phyloP scores from a whole-genome alignment of 2,797 vertebrate species.

The Enteromius thamalakanensis region DNA sequence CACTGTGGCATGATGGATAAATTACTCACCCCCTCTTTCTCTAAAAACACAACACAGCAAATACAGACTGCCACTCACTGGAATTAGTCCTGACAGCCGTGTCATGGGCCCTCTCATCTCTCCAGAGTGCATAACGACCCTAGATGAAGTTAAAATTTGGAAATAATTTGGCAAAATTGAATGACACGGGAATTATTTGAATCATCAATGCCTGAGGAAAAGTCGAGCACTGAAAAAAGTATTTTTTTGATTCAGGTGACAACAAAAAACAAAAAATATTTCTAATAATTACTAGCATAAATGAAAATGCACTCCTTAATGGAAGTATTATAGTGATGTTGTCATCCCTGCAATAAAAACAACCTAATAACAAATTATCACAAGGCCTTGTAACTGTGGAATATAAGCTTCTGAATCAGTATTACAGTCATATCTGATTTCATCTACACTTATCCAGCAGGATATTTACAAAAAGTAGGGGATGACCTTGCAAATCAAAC shows the following conservation, averaged over 20 bases:
- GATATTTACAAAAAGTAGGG: neutral
- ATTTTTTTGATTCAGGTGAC: neutral
- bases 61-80: conserved; percentile 50
- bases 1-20: conserved; percentile 21
- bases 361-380: neutral
- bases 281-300: neutral
- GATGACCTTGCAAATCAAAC: neutral
- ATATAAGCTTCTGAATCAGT: neutral
- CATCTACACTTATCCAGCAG: neutral
- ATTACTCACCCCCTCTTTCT: neutral
- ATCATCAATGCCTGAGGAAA: neutral
- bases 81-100: conserved; percentile 53
- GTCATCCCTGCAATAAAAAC: neutral
- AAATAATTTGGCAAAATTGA: conserved; percentile 58
- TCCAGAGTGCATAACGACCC: conserved; percentile 39
- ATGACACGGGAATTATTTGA: conserved; percentile 36
- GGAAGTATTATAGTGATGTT: neutral
- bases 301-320: neutral
- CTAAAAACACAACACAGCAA: conserved; percentile 2
- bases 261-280: neutral
- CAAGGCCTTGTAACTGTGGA: neutral
- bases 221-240: neutral
- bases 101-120: conserved; percentile 36
- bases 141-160: conserved; percentile 49
- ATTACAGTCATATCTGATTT: conserved; percentile 8